phyloP scores from a whole-genome alignment of 2,888 invertebrate genomes.

The Tetanocera ferruginea region DNA sequence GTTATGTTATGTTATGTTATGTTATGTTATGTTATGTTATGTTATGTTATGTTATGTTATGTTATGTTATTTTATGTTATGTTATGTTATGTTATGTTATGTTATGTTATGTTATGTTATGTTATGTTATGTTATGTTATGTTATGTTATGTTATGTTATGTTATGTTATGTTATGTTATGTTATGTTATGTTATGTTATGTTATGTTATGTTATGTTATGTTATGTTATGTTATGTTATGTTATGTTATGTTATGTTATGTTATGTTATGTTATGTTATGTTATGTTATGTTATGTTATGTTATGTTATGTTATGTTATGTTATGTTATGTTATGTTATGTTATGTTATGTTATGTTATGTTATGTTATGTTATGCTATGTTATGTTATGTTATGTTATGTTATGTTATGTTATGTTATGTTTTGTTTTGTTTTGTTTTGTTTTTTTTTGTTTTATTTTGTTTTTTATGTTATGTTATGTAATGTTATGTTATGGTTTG shows the following conservation, averaged over 20 bases:
- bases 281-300: neutral
- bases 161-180: neutral
- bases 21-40: neutral
- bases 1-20: neutral
- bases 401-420: neutral
- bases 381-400: neutral
- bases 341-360: neutral
- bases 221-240: neutral
- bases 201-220: neutral
- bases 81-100: neutral
- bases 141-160: neutral
- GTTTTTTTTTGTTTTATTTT: neutral
- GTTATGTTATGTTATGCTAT: neutral
- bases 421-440: neutral
- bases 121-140: neutral
- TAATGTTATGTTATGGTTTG: neutral
- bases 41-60: neutral
- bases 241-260: neutral
- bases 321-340: neutral
- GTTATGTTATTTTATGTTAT: neutral
- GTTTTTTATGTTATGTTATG: neutral
- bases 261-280: neutral
- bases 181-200: neutral
- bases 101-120: neutral
- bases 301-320: neutral